Evolutionary conservation across 2,888 invertebrate genomes (phyloP), one percentile per base, ranked within the genome.

Genomic region (Strigamia maritima): DNA sequence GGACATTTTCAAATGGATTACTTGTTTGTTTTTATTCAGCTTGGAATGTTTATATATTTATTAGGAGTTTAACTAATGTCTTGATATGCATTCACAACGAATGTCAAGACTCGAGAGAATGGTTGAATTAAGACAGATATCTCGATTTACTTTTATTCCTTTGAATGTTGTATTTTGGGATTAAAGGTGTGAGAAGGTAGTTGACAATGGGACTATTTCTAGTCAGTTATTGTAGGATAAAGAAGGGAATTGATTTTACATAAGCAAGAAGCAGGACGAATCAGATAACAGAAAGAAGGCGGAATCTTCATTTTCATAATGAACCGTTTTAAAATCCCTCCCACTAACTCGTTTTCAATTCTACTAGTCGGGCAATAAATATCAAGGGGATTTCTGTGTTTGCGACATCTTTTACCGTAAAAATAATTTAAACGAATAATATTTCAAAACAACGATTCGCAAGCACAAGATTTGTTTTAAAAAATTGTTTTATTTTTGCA

Each of bases 261-360:
- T 70, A 70, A 70, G 70, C 70, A 70, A 70, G 70, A 70, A 70
- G n/a, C 54, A 26, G 70, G 70, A 26, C 26, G 28, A 70, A 70
- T 70, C 70, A 70, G 70, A 70, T 70, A 70, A 54, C 54, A 22
- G 54, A 19, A 54, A 70, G 70, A n/a, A 70, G 70, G 70, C 28
- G n/a, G 70, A 70, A 70, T 70, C 70, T 70, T 70, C 70, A 70
- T 70, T 70, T 70, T 70, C 70, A 70, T 70, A 70, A 70, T 70
- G 70, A 70, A 70, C 70, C 70, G 70, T 70, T 70, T 70, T 70
- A 70, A 70, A 70, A 70, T 24, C 70, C 70, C 70, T 28, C 70
- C 70, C 70, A 70, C 70, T 70, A 54, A 54, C 54, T 54, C 54
- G 54, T 54, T 54, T 54, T 54, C 54, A 54, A 54, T 54, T 54